Base-by-base conservation (phyloP, 2,113 vertebrate genomes). In the Heteronetta atricapilla region DNA sequence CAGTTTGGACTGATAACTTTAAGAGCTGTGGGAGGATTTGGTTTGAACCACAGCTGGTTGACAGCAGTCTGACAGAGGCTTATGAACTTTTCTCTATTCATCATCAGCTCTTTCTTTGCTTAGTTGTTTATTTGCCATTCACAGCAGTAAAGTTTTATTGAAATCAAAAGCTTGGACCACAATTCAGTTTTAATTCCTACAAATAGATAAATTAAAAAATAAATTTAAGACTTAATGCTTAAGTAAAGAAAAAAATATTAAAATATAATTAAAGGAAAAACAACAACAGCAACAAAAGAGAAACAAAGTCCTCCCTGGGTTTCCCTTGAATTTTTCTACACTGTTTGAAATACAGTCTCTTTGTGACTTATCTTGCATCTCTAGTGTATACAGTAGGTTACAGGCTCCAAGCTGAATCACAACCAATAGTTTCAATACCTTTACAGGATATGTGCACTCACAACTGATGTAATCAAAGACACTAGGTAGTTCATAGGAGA, bases 21-120 rank as follows among this genome's bases (percentile, higher is more conserved):
- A 14, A n/a, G 34, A 62, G 48, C 8, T 3, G 0, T 38, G 1
- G 0, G 13, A 40, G 10, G 13, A 25, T 63, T 69, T 53, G 10
- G 13, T 63, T 78, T 59, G 69, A 36, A 78, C 3, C 10, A 0
- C 11, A 59, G 23, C 3, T 34, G 26, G 6, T 31, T 1, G 1
- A 10, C 26, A 48, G 42, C 7, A 18, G 28, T 33, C 40, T 73
- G 17, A 20, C 10, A 53, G 33, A 67, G 2, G 4, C 42, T 74
- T 55, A 18, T 34, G 4, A 81, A 44, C 17, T 11, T 26, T 88
- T 74, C 36, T 44, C 6, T 59, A 4, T 19, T 25, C 13, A 72
- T 19, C 13, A 66, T 72, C 52, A 55, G 3, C 3, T 52, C 19
- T 77, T 46, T 46, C 58, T 21, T 50, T 2, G 50, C 15, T 66